phyloP scores from a whole-genome alignment of 2,797 vertebrate genomes.

The Vespertilio murinus region DNA sequence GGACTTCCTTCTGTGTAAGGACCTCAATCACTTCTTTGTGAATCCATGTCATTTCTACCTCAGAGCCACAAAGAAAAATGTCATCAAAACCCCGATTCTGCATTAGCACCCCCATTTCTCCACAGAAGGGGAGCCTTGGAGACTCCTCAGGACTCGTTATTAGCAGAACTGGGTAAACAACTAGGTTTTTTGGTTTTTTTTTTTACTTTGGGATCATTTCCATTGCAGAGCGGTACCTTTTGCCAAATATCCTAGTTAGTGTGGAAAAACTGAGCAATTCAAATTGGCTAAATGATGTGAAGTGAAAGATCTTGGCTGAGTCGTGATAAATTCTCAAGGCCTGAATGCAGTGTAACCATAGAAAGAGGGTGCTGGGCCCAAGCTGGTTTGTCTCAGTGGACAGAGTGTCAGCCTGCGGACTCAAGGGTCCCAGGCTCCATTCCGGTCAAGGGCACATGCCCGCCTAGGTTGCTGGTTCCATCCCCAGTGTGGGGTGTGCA shows the following conservation, averaged over 20 bases:
- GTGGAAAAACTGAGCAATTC: conserved; percentile 64
- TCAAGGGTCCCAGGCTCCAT: no score
- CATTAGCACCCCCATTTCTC: neutral
- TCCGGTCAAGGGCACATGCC: no score
- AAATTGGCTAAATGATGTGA: conserved; percentile 13
- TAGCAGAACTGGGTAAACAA: neutral
- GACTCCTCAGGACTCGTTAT: neutral
- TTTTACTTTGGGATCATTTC: conserved; percentile 46
- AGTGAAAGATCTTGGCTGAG: neutral
- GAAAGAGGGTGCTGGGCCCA: no score
- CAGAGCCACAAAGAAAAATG: neutral
- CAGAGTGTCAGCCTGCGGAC: no score
- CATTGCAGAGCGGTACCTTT: neutral
- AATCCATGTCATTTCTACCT: neutral
- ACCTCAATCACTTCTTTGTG: neutral
- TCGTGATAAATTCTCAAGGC: neutral
- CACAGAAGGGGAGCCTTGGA: neutral
- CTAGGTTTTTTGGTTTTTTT: no score
- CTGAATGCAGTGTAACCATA: rapidly evolving
- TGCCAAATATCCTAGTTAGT: conserved; percentile 52
- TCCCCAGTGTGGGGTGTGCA: no score
- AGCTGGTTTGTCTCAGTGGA: no score
- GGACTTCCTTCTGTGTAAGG: neutral
- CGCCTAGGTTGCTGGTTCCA: no score
- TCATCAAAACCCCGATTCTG: neutral